Base-by-base conservation (phyloP, 2,797 vertebrate genomes). In the Erethizon dorsatum region DNA sequence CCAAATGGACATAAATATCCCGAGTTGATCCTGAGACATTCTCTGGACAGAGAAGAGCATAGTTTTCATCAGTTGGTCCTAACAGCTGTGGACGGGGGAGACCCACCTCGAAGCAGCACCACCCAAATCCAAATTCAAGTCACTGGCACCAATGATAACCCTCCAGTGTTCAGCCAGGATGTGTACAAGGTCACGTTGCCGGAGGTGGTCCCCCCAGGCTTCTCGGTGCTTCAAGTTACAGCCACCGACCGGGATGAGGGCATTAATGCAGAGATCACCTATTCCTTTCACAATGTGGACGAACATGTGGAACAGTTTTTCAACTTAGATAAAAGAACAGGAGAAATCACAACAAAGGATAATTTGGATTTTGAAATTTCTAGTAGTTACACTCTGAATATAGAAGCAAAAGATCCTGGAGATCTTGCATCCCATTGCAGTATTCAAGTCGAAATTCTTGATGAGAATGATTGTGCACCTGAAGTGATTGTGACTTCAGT, bases 21-120 rank as follows among this genome's bases (percentile, higher is more conserved):
- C 1, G 99, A 99, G 90, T 96, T 99, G 31, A 97, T 99, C 95
- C 98, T 99, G 45, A 98, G 98, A 98, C 99, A 98, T 89, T 37
- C 98, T 4, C 96, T 99, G 94, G 99, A 99, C 97, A 98, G 99
- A 14, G 99, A 99, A 87, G 93, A 96, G 12, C 98, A 93, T 82
- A 37, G 17, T 97, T 83, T 95, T n/a, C 97, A 98, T 88, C 95
- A 97, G 0, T 84, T 99, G 59, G 97, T 98, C 78, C 78, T 99
- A 33, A 98, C 98, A 1, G 99, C 99, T 57, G 88, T 98, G 57
- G 99, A 99, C 6, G 99, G 99, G 5, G 99, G 99, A 54, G 94
- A 97, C 67, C 99, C 99, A 24, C 98, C 98, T 63, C 96, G 96
- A 90, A 99, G 98, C 52, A 98, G 99, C 71, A 98, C 98, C 20